Evolutionary conservation across 2,888 invertebrate genomes (phyloP).

Genomic region (Amiota mariae): DNA sequence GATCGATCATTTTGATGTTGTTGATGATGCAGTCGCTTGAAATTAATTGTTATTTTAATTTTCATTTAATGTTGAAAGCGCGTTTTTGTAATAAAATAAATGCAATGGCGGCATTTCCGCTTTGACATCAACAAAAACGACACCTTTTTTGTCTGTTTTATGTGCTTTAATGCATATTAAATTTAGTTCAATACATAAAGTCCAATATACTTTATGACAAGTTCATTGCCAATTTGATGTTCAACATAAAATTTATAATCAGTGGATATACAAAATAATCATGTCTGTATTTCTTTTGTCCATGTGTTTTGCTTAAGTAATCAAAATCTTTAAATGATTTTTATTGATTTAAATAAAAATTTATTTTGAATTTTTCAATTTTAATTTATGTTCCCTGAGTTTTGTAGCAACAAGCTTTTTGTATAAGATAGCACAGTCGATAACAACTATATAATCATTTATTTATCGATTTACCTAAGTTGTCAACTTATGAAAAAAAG

Average conservation of each 20-base stretch:
- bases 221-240: constrained; percentile 5
- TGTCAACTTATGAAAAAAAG: no score
- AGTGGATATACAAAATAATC: no score
- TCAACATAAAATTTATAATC: background rate
- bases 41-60: background rate
- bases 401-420: background rate
- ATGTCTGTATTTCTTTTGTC: no score
- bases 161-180: constrained; percentile 19
- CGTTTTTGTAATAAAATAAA: constrained; percentile 8
- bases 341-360: background rate
- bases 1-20: no score
- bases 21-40: background rate
- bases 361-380: background rate
- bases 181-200: background rate
- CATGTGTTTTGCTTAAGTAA: no score
- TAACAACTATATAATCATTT: no score
- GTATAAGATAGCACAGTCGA: no score
- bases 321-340: background rate
- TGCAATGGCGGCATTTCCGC: constrained; percentile 27
- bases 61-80: background rate
- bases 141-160: constrained; percentile 19
- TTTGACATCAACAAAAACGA: constrained; percentile 9
- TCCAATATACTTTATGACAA: background rate
- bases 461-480: no score
- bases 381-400: background rate